Evolutionary conservation across 2,888 invertebrate genomes (phyloP), one percentile per base, ranked within the genome.

Genomic region (Dynastes tityus): DNA sequence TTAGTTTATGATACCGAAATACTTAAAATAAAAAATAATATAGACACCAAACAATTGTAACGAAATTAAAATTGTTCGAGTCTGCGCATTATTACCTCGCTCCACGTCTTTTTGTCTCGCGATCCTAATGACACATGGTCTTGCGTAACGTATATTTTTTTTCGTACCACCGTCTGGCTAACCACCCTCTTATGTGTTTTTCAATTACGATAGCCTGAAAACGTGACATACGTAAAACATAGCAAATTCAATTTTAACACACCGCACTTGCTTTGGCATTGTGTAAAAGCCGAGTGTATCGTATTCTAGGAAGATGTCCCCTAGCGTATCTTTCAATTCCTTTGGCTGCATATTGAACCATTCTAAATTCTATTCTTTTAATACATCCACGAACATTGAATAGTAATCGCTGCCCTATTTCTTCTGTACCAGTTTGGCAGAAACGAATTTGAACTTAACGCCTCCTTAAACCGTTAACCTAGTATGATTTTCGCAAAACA

Each of bases 31-130:
- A 32, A 32, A 4, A 32, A 32, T 0, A 32, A 32, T 22, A 22
- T 22, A 32, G 5, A 5, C 32, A 32, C 32, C 3, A 32, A 32
- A 32, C 2, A 5, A 32, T 32, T 5, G 32, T 32, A 32, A 4
- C 32, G 5, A 5, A 32, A 22, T 22, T 22, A 22, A 32, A 32
- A 32, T 32, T 32, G 2, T 4, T 4, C 32, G 32, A 32, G 32
- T 32, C 32, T 5, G 4, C 5, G 32, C 32, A 5, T 32, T 32
- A 4, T 32, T 32, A 32, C 32, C 5, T 32, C 99, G 86, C 94
- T 96, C 90, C 98, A 98, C n/a, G 97, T 91, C 51, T 95, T 95
- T 89, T 97, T 97, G 82, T 99, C 96, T 88, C 99, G 98, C 99
- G 91, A 22, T 92, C 92, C 87, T 95, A 32, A 32, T 32, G 5